A percentile compares a stretch with the other conserved stretches of the same genome.
phyloP scores from a whole-genome alignment of 1,140 invertebrate species.

The Oryctes rhinoceros region DNA sequence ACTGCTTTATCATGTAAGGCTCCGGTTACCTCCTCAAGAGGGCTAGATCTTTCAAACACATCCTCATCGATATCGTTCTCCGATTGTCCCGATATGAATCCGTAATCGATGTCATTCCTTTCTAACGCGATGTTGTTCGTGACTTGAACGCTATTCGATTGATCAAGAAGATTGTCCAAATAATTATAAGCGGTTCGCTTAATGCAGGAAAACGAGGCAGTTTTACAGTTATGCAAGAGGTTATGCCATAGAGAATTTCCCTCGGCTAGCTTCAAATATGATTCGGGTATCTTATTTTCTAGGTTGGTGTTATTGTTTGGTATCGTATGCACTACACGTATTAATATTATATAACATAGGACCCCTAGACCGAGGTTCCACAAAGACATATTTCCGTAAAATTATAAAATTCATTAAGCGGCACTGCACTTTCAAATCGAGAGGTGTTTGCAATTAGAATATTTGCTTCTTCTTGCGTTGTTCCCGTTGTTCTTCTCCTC shows the following conservation, averaged over 20 bases:
- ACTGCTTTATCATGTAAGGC: conserved; percentile 70
- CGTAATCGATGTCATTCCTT: conserved; percentile 71
- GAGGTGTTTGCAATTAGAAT: neutral
- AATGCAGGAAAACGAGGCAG: conserved; percentile 74
- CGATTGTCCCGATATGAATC: conserved; percentile 60
- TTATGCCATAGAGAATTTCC: conserved; percentile 74
- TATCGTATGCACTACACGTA: conserved; percentile 17
- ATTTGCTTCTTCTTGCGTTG: neutral
- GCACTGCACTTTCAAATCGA: conserved; percentile 37
- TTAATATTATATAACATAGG: conserved; percentile 29
- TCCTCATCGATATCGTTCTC: conserved; percentile 51
- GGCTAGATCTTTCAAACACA: conserved; percentile 49
- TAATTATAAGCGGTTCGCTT: conserved; percentile 78
- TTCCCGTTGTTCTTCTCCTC: neutral
- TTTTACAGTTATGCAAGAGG: conserved; percentile 73
- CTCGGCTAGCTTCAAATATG: neutral
- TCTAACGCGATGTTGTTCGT: conserved; percentile 74
- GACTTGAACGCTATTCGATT: conserved; percentile 72
- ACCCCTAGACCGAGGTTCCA: conserved; percentile 22
- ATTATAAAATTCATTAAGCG: conserved; percentile 21
- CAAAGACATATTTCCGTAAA: conserved; percentile 38
- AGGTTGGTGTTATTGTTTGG: neutral
- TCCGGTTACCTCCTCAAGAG: conserved; percentile 68
- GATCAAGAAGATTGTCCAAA: conserved; percentile 70
- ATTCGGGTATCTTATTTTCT: neutral